Evolutionary conservation across 2,797 vertebrate genomes (phyloP).

Genomic region (Dromococcyx pavoninus): DNA sequence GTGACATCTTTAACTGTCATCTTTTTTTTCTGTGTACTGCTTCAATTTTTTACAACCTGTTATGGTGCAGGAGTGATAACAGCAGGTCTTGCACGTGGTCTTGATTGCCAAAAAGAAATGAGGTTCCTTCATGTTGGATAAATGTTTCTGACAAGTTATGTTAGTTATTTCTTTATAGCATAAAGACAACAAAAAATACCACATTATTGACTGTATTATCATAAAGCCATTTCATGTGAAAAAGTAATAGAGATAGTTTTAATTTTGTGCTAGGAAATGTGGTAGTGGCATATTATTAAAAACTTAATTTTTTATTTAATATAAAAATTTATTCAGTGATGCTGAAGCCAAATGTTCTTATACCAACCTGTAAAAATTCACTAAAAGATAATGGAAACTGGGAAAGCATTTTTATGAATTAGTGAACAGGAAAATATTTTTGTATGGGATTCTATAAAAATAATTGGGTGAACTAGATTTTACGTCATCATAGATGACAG

Average conservation of each 20-base stretch:
- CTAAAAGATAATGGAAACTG: background rate
- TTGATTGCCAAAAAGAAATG: background rate
- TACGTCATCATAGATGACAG: background rate
- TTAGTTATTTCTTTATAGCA: background rate
- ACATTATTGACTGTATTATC: background rate
- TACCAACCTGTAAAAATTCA: background rate
- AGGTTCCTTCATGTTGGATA: background rate
- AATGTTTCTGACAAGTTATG: background rate
- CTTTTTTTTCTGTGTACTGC: background rate
- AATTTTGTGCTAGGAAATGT: background rate
- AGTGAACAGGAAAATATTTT: background rate
- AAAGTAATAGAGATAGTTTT: background rate
- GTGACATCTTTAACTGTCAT: background rate
- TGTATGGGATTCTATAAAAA: background rate
- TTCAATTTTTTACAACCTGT: background rate
- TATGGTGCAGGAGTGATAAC: rapidly evolving
- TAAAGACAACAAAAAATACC: background rate
- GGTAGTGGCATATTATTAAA: background rate
- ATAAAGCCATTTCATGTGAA: background rate
- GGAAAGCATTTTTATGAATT: background rate
- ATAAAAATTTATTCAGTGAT: background rate
- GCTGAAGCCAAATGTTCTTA: background rate
- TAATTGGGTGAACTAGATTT: background rate
- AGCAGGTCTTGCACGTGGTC: background rate
- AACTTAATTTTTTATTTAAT: background rate